phyloP scores from a whole-genome alignment of 1,140 invertebrate species.

The Theocolax elegans region DNA sequence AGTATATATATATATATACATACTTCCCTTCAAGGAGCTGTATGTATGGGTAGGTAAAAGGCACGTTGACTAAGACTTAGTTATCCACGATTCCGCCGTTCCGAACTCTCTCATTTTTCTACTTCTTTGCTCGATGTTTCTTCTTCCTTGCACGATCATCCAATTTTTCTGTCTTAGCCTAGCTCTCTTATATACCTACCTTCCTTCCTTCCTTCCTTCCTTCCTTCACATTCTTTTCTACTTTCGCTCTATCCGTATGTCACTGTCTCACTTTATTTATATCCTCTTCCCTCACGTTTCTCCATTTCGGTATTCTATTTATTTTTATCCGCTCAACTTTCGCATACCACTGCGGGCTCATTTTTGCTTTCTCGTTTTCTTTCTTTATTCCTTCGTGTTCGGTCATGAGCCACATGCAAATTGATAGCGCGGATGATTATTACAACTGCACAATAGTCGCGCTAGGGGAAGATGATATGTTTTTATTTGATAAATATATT shows the following conservation, averaged over 20 bases:
- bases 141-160: no score
- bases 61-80: slow-evolving; percentile 23
- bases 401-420: no score
- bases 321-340: no score
- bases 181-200: no score
- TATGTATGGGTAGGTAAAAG: slow-evolving; percentile 24
- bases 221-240: not conserved
- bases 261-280: not conserved
- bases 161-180: no score
- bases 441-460: no score
- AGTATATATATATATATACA: no score
- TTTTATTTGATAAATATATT: no score
- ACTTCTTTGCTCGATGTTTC: not conserved
- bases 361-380: not conserved
- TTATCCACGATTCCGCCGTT: not conserved
- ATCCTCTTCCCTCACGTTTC: not conserved
- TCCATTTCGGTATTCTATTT: no score
- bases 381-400: not conserved
- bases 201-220: not conserved
- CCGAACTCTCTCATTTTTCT: not conserved
- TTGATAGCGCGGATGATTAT: no score
- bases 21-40: not conserved
- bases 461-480: no score
- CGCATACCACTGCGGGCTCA: no score
- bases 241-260: not conserved